Evolutionary conservation across 2,888 invertebrate species (phyloP).

Genomic region (Sphecodes monilicornis): DNA sequence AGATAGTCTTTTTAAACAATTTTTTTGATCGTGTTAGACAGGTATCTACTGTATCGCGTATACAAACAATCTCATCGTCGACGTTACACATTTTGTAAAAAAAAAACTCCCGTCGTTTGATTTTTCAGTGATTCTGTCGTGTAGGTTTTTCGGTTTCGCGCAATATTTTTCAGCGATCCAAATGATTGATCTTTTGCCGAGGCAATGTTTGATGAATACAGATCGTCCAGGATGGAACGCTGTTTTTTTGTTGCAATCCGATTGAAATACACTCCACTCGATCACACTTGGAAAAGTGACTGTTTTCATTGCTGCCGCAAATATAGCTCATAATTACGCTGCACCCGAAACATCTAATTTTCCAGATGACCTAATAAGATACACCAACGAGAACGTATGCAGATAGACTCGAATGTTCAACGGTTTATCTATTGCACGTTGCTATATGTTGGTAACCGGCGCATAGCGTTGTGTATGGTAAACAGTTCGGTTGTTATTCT

Average conservation of each 20-base stretch:
- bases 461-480: background rate
- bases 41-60: background rate
- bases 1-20: background rate
- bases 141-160: background rate
- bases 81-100: background rate
- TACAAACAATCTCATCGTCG: background rate
- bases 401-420: background rate
- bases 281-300: background rate
- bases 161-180: constrained; percentile 1
- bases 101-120: background rate
- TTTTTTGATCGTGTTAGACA: background rate
- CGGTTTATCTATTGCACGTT: background rate
- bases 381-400: background rate
- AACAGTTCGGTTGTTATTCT: background rate
- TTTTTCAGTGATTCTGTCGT: background rate
- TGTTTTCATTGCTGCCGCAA: background rate
- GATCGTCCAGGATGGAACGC: background rate
- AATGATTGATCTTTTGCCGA: background rate
- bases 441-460: background rate
- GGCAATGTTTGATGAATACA: background rate
- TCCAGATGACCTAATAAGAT: background rate
- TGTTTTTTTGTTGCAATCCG: background rate
- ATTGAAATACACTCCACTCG: background rate
- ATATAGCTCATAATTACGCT: background rate
- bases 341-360: background rate